Evolutionary conservation across 2,113 vertebrate species (phyloP).

Genomic region (Alouatta palliata): DNA sequence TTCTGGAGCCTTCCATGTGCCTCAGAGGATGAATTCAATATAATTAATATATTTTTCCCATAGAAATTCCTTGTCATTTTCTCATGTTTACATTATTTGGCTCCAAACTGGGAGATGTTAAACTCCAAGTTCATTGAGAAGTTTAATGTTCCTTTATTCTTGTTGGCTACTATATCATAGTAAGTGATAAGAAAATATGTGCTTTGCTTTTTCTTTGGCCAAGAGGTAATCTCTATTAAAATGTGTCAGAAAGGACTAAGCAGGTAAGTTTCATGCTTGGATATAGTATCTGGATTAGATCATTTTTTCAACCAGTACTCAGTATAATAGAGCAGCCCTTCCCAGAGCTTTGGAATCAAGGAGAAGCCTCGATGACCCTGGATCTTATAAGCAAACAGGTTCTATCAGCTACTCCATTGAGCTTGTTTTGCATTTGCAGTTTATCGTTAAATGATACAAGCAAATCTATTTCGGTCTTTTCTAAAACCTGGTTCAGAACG

Average conservation of each 20-base stretch:
- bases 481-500: neutral
- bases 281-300: neutral
- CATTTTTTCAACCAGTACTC: neutral
- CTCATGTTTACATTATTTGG: neutral
- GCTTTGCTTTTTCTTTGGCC: neutral
- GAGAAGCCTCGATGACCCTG: neutral
- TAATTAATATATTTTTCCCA: neutral
- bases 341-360: neutral
- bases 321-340: neutral
- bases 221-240: neutral
- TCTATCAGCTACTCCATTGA: neutral
- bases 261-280: neutral
- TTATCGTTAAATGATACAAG: neutral
- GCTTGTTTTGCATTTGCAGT: neutral
- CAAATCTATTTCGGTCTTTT: neutral
- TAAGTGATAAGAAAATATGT: neutral
- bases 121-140: neutral
- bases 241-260: neutral
- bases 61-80: neutral
- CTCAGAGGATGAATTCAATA: neutral
- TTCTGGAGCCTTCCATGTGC: neutral
- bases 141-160: neutral
- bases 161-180: neutral
- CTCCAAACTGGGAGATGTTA: neutral
- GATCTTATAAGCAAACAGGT: neutral